Evolutionary conservation across 2,797 vertebrate species (phyloP), one percentile per base, ranked within the genome.

Genomic region (Lepus oiostolus): DNA sequence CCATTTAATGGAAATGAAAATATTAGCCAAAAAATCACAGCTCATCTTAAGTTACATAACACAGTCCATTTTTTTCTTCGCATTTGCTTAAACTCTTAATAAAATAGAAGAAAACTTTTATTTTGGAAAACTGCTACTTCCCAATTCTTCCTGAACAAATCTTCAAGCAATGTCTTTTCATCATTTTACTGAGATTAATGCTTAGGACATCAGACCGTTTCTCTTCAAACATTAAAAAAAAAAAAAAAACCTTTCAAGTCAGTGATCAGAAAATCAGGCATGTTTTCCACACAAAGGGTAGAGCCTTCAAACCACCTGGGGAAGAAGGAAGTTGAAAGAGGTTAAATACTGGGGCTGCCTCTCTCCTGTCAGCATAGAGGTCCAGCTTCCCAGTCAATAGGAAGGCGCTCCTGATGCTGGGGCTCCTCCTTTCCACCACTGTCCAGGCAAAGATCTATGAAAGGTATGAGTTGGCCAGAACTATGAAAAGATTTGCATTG

Each of bases 391-490:
- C 47, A 19, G 79, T 21, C 85, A 96, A 67, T 65, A 96, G 96
- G 97, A 97, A 94, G 83, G 22, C 54, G 90, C 42, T 89, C 30
- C 14, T 96, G 3, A 14, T 94, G 60, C 62, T 96, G 30, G 92
- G 70, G 4, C 63, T 97, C 22, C 74, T 97, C n/a, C 92, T 96
- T 10, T 85, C 89, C 5, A 24, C 74, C 35, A 30, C 77, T 3
- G 65, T 87, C 85, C 85, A 47, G 19, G 96, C 91, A 32, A 97
- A 96, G 47, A 0, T 88, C 60, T 97, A 0, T 13, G 26, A 71
- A 32, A 94, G 65, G 17, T 97, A 97, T 60, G 94, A 96, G 13
- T 58, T 97, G 26, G 97, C 96, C 94, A 96, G 63, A 85, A 28
- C 0, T 26, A 32, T 98, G 91, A 97, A 97, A 42, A 6, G 0